Conservation (phyloP, 2,888 invertebrate genomes). For the Microdon myrmicae region DNA sequence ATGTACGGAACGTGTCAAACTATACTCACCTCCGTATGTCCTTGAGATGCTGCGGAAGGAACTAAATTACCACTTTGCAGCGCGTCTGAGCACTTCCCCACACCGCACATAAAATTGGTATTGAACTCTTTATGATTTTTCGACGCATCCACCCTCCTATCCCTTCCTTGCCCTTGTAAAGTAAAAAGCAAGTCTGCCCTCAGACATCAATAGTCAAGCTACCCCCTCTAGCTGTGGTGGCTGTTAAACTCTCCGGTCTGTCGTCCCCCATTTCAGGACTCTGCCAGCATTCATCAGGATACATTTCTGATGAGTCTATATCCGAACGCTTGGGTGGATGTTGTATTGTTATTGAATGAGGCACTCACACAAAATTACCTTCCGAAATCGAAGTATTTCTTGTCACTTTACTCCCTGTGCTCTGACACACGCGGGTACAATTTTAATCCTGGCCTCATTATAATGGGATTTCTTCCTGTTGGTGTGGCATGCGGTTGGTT, state of each 20-base stretch:
- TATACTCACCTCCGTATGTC: slow-evolving; percentile 11
- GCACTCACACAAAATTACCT: slow-evolving; percentile 48
- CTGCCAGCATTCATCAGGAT: too few species aligned
- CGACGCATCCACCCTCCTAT: slow-evolving; percentile 12
- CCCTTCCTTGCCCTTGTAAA: neutral
- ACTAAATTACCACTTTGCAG: slow-evolving; percentile 36
- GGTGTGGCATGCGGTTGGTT: slow-evolving; percentile 22
- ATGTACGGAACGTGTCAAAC: slow-evolving; percentile 50
- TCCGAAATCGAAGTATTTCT: slow-evolving; percentile 22
- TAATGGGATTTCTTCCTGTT: slow-evolving; percentile 31
- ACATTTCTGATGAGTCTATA: slow-evolving; percentile 30
- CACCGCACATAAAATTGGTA: slow-evolving; percentile 16
- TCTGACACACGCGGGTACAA: slow-evolving; percentile 12
- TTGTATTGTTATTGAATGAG: slow-evolving; percentile 48
- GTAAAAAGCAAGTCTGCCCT: slow-evolving; percentile 20
- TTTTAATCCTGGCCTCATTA: slow-evolving; percentile 50
- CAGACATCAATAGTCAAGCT: slow-evolving; percentile 39
- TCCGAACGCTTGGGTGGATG: slow-evolving; percentile 10
- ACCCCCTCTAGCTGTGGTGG: neutral
- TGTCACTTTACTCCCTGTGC: slow-evolving; percentile 7
- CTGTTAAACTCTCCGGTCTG: slow-evolving; percentile 14
- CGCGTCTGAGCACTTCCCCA: slow-evolving; percentile 25
- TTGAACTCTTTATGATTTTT: slow-evolving; percentile 46
- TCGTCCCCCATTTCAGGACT: too few species aligned
- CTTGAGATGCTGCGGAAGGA: slow-evolving; percentile 7